Conservation (phyloP, 2,113 vertebrate species). For the Oryzias celebensis region DNA sequence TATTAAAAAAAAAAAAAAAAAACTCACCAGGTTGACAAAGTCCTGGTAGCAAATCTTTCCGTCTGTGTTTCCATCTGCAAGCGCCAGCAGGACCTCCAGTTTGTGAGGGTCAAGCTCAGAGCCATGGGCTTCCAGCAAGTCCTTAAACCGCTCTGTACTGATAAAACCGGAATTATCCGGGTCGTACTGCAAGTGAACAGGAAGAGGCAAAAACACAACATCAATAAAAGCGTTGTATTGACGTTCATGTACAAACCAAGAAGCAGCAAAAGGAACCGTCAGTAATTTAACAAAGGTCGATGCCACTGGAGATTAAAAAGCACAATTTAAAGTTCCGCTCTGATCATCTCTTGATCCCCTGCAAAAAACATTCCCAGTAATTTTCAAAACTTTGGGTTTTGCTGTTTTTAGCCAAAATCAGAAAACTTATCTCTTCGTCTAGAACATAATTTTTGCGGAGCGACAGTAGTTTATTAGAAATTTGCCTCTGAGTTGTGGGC, state of each 20-base stretch:
- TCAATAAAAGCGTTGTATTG: not conserved
- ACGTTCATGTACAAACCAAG: not conserved
- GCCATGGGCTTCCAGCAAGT: conserved; percentile 87
- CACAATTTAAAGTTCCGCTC: too few relatives aligned
- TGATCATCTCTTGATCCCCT: too few relatives aligned
- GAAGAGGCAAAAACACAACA: not conserved
- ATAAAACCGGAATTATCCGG: conserved; percentile 92
- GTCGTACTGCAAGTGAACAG: conserved; percentile 83
- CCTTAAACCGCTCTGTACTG: conserved; percentile 91
- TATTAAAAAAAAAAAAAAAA: not conserved
- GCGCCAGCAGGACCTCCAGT: conserved; percentile 91
- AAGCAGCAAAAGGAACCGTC: too few relatives aligned
- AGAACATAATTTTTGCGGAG: too few relatives aligned
- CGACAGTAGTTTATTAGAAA: too few relatives aligned
- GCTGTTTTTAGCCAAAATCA: too few relatives aligned
- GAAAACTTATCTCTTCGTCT: too few relatives aligned
- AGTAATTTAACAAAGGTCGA: too few relatives aligned
- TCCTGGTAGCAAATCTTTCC: conserved; percentile 97
- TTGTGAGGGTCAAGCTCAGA: conserved; percentile 94
- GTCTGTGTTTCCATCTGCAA: conserved; percentile 89
- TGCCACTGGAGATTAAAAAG: too few relatives aligned
- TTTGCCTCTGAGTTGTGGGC: too few relatives aligned
- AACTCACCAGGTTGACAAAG: conserved; percentile 94
- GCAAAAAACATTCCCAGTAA: too few relatives aligned
- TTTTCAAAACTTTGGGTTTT: too few relatives aligned